These are phyloP conservation scores for Haliaeetus leucogaster DNA, from an alignment of 2,113 vertebrate genomes.

Conservation along the genomic window DNA sequence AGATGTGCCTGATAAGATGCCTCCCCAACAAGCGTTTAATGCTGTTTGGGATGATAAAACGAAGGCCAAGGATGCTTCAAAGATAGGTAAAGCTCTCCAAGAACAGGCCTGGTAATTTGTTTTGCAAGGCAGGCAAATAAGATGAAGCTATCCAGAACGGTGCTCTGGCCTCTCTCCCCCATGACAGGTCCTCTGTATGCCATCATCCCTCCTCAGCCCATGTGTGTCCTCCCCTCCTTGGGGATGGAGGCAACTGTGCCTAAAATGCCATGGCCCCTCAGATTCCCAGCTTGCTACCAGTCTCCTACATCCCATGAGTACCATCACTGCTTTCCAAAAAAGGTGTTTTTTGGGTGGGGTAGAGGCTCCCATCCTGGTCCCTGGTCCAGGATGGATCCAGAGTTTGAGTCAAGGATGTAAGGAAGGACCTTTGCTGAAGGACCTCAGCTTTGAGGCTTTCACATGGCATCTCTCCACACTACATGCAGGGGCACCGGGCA, in stretches of 20 bases:
- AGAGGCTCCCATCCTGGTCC: not conserved
- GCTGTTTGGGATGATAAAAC: slow-evolving; percentile 18
- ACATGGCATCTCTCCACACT: not conserved
- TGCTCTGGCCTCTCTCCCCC: slow-evolving; percentile 3
- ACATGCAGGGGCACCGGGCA: not conserved
- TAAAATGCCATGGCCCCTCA: not conserved
- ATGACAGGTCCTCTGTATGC: not conserved
- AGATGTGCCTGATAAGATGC: slow-evolving; percentile 53
- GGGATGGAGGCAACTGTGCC: not conserved
- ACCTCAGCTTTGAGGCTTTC: not conserved
- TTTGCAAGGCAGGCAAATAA: slow-evolving; percentile 6
- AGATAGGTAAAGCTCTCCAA: not conserved
- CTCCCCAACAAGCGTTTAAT: slow-evolving; percentile 19
- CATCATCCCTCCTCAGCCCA: not conserved
- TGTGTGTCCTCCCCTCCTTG: not conserved
- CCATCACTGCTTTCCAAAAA: not conserved
- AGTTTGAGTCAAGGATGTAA: not conserved
- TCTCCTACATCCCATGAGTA: not conserved
- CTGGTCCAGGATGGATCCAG: not conserved
- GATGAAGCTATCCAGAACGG: slow-evolving; percentile 33
- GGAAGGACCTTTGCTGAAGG: not conserved
- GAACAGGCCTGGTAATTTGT: slow-evolving; percentile 11
- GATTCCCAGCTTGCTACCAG: not conserved
- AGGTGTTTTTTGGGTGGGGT: accelerated
- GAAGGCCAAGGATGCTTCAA: slow-evolving; percentile 43